phyloP scores from a whole-genome alignment of 2,113 vertebrate genomes.

The Chaetorhynchus papuensis region DNA sequence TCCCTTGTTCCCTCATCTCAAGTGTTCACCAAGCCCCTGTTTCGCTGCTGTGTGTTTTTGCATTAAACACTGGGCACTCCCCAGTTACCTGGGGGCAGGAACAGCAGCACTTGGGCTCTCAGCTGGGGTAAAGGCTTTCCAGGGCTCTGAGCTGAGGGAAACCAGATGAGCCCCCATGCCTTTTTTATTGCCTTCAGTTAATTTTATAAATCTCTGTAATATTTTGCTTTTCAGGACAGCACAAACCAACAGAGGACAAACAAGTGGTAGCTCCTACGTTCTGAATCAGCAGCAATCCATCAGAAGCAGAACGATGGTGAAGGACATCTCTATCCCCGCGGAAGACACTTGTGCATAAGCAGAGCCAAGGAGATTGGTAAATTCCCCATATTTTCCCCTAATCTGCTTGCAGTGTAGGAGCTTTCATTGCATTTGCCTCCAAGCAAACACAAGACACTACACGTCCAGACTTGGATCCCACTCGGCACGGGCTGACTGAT shows the following conservation, averaged over 20 bases:
- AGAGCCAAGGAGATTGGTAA: neutral
- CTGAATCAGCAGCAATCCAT: neutral
- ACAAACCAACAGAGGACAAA: neutral
- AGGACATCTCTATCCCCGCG: fast-evolving
- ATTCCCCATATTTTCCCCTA: neutral
- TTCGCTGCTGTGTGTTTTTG: neutral
- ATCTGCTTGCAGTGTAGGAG: neutral
- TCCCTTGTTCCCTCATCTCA: neutral
- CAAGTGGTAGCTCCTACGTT: fast-evolving
- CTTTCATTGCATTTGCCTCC: neutral
- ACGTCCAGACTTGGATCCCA: fast-evolving
- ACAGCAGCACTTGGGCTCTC: neutral
- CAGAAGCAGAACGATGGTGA: neutral
- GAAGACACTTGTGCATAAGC: neutral
- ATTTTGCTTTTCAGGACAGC: neutral
- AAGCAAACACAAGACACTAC: neutral
- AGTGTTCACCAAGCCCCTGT: neutral
- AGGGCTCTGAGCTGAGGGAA: neutral
- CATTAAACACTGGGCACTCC: neutral
- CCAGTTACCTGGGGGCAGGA: neutral
- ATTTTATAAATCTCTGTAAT: neutral
- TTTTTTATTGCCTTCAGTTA: neutral
- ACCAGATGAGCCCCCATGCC: neutral
- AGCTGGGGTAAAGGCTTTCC: neutral
- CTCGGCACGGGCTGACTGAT: neutral